A percentile compares a stretch with the other conserved stretches of the same genome.
Conservation (phyloP, 2,113 vertebrate species). For the Nansenia antarctica region DNA sequence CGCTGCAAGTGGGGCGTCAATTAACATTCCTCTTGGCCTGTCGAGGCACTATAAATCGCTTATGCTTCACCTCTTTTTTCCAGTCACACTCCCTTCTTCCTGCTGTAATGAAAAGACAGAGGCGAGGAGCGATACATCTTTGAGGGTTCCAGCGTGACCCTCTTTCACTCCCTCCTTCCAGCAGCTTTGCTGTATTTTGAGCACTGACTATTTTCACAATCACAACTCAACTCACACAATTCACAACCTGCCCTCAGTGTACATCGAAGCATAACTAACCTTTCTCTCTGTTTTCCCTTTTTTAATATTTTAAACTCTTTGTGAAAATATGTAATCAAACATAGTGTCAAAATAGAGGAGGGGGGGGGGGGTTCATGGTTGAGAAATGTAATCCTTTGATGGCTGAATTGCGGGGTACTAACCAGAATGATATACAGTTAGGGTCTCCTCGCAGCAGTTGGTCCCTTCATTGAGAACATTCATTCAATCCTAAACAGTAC, state of each 20-base stretch:
- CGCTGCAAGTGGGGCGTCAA: constrained; percentile 55
- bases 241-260: no score
- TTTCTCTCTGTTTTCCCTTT: background rate
- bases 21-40: constrained; percentile 73
- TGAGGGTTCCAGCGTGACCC: constrained; percentile 11
- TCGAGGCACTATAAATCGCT: constrained; percentile 62
- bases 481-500: constrained; percentile 13
- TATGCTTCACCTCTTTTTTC: constrained; percentile 54
- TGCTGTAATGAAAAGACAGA: constrained; percentile 47
- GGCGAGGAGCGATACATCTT: constrained; percentile 14
- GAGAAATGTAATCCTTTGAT: background rate
- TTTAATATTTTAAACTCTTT: no score
- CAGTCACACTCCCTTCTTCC: constrained; percentile 47
- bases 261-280: no score
- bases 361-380: no score
- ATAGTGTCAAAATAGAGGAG: no score
- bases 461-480: constrained; percentile 20
- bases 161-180: background rate
- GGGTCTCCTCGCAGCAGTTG: background rate
- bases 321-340: no score
- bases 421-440: background rate
- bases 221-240: background rate
- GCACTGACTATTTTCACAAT: background rate
- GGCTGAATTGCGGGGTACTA: background rate
- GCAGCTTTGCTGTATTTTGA: background rate